Percentiles rank a stretch among this genome's conserved stretches.
Conservation (phyloP, 1,140 invertebrate species). For the Trichonephila clavata region DNA sequence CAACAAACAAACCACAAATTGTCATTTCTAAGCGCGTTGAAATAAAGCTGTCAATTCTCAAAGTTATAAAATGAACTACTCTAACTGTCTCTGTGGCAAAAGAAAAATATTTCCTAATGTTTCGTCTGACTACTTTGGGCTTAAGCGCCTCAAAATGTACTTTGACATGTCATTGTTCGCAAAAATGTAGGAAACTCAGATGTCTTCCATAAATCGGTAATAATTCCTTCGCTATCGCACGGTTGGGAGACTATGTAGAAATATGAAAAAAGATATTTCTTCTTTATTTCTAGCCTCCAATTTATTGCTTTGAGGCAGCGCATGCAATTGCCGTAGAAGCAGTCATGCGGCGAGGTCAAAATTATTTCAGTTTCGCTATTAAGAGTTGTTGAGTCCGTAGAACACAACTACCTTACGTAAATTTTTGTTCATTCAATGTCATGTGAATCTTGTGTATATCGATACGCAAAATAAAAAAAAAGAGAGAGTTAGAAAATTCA, state of each 20-base stretch:
- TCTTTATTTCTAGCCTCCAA: background rate
- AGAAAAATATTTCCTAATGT: background rate
- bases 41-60: background rate
- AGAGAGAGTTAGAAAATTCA: too few relatives aligned
- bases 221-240: conserved; percentile 9
- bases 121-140: background rate
- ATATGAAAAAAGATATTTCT: conserved; percentile 51
- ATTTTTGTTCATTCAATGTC: too few relatives aligned
- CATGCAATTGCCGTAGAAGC: background rate
- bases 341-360: conserved; percentile 37
- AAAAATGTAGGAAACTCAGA: conserved; percentile 29
- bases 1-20: background rate
- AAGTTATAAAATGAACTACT: background rate
- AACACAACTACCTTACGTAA: too few relatives aligned
- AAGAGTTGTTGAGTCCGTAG: too few relatives aligned
- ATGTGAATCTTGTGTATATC: too few relatives aligned
- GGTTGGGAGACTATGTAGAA: conserved; percentile 22
- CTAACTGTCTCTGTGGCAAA: background rate
- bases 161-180: background rate
- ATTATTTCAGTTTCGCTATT: background rate
- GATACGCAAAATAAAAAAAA: too few relatives aligned
- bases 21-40: background rate
- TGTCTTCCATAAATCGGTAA: conserved; percentile 16
- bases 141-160: background rate
- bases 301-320: conserved; percentile 10